phyloP scores from a whole-genome alignment of 2,797 vertebrate species.

The Rhodeus uyekii region DNA sequence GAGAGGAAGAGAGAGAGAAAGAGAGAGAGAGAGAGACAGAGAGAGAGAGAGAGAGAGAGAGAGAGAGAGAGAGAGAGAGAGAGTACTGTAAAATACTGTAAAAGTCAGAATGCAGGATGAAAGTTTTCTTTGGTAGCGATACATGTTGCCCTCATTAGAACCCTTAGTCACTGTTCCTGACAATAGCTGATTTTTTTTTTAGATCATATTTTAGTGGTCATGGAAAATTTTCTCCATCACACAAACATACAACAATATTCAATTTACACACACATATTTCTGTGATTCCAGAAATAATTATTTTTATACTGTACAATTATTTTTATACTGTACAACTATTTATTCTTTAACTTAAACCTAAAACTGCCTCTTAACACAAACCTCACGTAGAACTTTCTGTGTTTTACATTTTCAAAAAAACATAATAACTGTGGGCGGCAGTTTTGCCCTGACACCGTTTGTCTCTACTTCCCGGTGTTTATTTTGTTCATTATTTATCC shows the following conservation, averaged over 20 bases:
- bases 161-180: not conserved
- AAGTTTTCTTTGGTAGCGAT: not conserved
- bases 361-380: not conserved
- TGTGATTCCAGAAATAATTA: too few relatives aligned
- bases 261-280: too few relatives aligned
- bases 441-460: slow-evolving; percentile 60
- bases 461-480: slow-evolving; percentile 74
- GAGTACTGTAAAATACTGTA: not conserved
- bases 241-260: not conserved
- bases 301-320: too few relatives aligned
- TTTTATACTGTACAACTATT: not conserved
- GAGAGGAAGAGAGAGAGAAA: not conserved
- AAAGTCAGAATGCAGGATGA: not conserved
- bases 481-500: slow-evolving; percentile 80
- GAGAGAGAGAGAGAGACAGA: not conserved
- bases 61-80: not conserved
- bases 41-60: not conserved
- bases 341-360: not conserved
- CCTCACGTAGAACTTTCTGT: not conserved
- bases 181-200: slow-evolving; percentile 6
- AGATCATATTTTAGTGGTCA: not conserved
- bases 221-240: not conserved
- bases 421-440: not conserved
- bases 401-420: not conserved
- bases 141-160: not conserved